These are phyloP conservation scores for Lycopodina hypogea DNA, from an alignment of 37 sponge, comb jelly and placozoan genomes.

Conservation along the genomic window DNA sequence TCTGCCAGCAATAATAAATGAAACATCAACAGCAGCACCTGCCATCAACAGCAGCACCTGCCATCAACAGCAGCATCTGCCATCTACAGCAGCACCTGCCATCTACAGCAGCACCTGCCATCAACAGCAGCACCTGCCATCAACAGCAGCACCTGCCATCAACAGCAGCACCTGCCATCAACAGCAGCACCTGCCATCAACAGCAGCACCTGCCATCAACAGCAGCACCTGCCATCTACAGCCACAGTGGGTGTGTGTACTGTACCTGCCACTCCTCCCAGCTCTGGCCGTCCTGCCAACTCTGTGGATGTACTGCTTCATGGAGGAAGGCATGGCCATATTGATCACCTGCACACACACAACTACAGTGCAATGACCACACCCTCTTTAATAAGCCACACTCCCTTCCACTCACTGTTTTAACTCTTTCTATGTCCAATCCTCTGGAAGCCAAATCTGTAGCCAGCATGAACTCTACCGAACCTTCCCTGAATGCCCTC, in stretches of 20 bases:
- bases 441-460: conserved; percentile 97
- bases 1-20: too few species aligned
- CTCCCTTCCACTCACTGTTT: conserved; percentile 64
- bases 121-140: too few species aligned
- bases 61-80: too few species aligned
- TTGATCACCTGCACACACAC: conserved; percentile 61
- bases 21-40: too few species aligned
- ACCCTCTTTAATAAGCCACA: background rate
- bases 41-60: too few species aligned
- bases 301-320: conserved; percentile 97
- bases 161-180: too few species aligned
- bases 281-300: conserved; percentile 98
- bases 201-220: too few species aligned
- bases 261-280: conserved; percentile 80
- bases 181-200: too few species aligned
- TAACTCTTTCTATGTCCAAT: conserved; percentile 92
- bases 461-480: conserved; percentile 80
- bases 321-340: conserved; percentile 85
- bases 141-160: too few species aligned
- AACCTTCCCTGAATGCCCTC: conserved; percentile 75
- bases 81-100: too few species aligned
- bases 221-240: too few species aligned
- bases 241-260: background rate
- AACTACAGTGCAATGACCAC: background rate
- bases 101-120: too few species aligned